Evolutionary conservation across 2,797 vertebrate species (phyloP).

Genomic region (Fundulus diaphanus): DNA sequence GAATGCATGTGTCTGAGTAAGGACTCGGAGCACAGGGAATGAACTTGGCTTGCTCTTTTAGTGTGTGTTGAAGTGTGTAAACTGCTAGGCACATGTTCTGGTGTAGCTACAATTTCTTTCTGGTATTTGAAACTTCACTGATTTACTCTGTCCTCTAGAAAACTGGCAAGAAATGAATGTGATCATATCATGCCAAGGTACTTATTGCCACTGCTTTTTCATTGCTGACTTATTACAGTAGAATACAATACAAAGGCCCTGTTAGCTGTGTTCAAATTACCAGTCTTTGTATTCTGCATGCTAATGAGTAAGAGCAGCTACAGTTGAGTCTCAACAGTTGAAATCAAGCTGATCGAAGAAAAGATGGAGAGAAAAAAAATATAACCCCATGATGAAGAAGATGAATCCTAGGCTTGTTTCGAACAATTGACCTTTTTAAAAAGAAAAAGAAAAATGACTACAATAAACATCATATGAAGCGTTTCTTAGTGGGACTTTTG

Average conservation of each 20-base stretch:
- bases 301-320: background rate
- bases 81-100: slow-evolving; percentile 2
- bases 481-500: background rate
- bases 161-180: slow-evolving; percentile 1
- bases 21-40: background rate
- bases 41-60: background rate
- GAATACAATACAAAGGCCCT: background rate
- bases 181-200: slow-evolving; percentile 20
- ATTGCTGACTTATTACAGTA: background rate
- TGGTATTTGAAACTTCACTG: slow-evolving; percentile 3
- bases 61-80: background rate
- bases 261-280: slow-evolving; percentile 23
- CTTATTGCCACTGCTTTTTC: slow-evolving; percentile 24
- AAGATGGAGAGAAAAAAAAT: background rate
- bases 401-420: background rate
- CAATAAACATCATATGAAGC: background rate
- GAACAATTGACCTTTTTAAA: background rate
- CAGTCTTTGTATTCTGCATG: background rate
- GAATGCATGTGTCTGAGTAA: background rate
- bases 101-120: slow-evolving; percentile 14
- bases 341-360: background rate
- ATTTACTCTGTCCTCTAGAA: background rate
- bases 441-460: background rate
- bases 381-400: background rate
- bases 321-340: background rate